Evolutionary conservation across 2,797 vertebrate genomes (phyloP).

Genomic region (Channallabes apus): DNA sequence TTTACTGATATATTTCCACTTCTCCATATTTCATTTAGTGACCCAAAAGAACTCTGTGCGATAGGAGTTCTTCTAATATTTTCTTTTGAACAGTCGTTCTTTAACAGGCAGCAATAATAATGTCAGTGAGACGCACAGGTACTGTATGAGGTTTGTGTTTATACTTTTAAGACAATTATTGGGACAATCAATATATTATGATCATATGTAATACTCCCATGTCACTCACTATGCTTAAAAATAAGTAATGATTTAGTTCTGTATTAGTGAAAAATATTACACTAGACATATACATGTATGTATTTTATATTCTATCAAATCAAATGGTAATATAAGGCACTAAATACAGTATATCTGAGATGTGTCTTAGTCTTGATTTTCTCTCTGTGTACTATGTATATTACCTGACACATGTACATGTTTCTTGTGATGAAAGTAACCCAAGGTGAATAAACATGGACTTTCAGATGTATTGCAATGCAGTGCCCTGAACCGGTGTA

Average conservation of each 20-base stretch:
- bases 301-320: not conserved
- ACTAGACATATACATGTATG: not conserved
- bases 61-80: too few relatives aligned
- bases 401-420: not conserved
- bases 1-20: too few relatives aligned
- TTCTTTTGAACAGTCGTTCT: not conserved
- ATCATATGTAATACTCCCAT: not conserved
- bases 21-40: too few relatives aligned
- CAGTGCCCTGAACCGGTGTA: not conserved
- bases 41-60: too few relatives aligned
- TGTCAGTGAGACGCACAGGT: not conserved
- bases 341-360: not conserved
- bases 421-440: not conserved
- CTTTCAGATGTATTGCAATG: not conserved
- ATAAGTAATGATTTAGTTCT: not conserved
- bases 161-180: not conserved
- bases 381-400: not conserved
- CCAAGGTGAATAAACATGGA: not conserved
- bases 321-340: not conserved
- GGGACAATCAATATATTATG: not conserved
- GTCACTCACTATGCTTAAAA: not conserved
- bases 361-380: not conserved
- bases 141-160: not conserved
- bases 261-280: not conserved
- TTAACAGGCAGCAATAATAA: not conserved